Evolutionary conservation across 2,113 vertebrate genomes (phyloP).

Genomic region (Tenrec ecaudatus): DNA sequence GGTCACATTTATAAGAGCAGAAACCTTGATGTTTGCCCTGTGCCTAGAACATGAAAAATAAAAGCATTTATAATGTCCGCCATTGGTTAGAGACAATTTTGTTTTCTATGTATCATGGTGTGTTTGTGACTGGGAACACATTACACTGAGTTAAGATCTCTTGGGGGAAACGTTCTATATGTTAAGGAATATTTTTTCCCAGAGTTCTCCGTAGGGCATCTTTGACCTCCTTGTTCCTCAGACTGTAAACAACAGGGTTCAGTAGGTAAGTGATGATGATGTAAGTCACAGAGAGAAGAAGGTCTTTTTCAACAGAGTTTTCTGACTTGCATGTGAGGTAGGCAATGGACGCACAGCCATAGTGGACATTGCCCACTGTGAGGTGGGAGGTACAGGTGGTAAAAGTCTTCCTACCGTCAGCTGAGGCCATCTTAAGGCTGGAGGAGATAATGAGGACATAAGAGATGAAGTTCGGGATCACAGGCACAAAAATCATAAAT

Average conservation of each 20-base stretch:
- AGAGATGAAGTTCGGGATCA: constrained; percentile 6
- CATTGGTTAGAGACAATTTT: background rate
- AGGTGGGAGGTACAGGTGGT: constrained; percentile 54
- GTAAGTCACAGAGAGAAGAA: constrained; percentile 56
- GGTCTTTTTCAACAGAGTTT: constrained; percentile 36
- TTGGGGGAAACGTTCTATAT: background rate
- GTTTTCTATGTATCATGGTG: background rate
- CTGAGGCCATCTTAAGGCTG: constrained; percentile 50
- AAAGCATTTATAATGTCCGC: background rate
- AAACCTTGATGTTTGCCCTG: background rate
- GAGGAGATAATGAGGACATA: constrained; percentile 49
- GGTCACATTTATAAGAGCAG: background rate
- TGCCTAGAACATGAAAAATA: background rate
- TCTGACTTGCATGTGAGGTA: constrained; percentile 64
- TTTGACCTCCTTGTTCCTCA: constrained; percentile 79
- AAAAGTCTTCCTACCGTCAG: constrained; percentile 25
- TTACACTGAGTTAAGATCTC: background rate
- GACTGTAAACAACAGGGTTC: constrained; percentile 74
- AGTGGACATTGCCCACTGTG: constrained; percentile 40
- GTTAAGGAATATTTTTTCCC: background rate
- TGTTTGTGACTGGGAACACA: background rate
- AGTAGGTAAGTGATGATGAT: constrained; percentile 60
- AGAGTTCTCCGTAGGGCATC: constrained; percentile 25
- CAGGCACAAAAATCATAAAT: constrained; percentile 54
- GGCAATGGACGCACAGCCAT: background rate